A percentile compares a stretch with the other conserved stretches of the same genome.
Evolutionary conservation across 2,888 invertebrate genomes (phyloP).

Genomic region (Griposia aprilina): DNA sequence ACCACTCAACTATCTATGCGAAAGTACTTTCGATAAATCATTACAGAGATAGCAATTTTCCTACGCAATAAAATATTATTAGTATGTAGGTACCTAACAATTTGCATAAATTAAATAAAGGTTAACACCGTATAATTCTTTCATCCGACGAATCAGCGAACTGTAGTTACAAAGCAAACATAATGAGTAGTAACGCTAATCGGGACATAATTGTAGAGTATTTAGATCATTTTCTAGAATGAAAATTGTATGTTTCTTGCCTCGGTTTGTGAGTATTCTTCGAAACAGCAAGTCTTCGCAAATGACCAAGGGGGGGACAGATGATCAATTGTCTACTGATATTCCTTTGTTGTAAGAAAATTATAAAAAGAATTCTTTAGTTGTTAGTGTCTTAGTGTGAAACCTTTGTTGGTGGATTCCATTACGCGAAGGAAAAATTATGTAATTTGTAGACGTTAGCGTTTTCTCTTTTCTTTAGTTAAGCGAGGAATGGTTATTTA

Average conservation of each 20-base stretch:
- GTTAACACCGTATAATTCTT: conserved; percentile 80
- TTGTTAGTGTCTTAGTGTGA: conserved; percentile 10
- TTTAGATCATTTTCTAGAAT: conserved; percentile 70
- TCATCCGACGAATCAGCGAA: conserved; percentile 68
- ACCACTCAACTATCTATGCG: not conserved
- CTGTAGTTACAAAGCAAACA: conserved; percentile 77
- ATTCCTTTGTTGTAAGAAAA: conserved; percentile 39
- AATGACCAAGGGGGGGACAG: conserved; percentile 41
- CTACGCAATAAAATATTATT: conserved; percentile 70
- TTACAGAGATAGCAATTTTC: conserved; percentile 68
- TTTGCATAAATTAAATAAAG: conserved; percentile 84
- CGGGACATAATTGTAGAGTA: conserved; percentile 74
- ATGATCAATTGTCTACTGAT: conserved; percentile 36
- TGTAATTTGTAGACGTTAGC: not conserved
- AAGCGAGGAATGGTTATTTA: not conserved
- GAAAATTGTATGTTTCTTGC: conserved; percentile 70
- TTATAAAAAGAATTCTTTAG: not conserved
- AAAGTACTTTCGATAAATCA: conserved; percentile 42
- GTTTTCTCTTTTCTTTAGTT: not conserved
- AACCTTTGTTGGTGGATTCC: not conserved
- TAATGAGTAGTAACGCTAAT: conserved; percentile 83
- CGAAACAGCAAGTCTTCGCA: conserved; percentile 21
- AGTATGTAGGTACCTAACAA: conserved; percentile 72
- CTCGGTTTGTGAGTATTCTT: conserved; percentile 49
- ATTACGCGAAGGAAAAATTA: not conserved